Base-by-base conservation (phyloP, 2,113 vertebrate genomes). In the Rhegmatorhina hoffmannsi region DNA sequence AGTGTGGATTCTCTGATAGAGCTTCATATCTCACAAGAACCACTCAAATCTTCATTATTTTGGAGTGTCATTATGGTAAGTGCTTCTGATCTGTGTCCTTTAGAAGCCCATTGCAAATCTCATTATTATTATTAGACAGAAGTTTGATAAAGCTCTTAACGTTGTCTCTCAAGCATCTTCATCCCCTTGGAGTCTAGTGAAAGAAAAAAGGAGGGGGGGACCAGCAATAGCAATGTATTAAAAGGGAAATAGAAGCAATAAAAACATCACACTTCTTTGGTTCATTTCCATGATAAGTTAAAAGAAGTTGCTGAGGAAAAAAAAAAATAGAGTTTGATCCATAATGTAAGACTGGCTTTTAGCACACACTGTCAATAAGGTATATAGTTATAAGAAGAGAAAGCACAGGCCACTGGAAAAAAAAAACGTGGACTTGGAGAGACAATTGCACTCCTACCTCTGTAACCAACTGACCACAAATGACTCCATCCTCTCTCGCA, bases 31-130 rank as follows among this genome's bases (percentile, higher is more conserved):
- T 96, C 97, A 97, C 93, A 97, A 98, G 97, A 97, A 87, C 92
- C 97, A 97, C 98, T 98, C 97, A 97, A 98, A 97, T 93, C 94
- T 98, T 98, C 97, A 96, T 98, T 98, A 97, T 90, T 97, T 93
- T 96, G 92, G 97, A 97, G 96, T 88, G 88, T 91, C 96, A 97
- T 98, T 97, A 97, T 85, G 87, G 88, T 94, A 98, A 98, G 97
- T 98, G 94, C 83, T 70, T 96, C 96, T 97, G 97, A 95, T 96
- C 95, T 90, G 89, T 91, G 34, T 97, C 96, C 95, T 96, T 97
- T 96, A 95, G 90, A 95, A 97, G 94, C 84, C 85, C 36, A 40
- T 49, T 95, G 75, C 88, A 94, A 94, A 94, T 95, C 92, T 98
- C 94, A 92, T 97, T 97, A 97, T 94, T 97, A 97, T 94, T 97